Base-by-base conservation (phyloP, 1,140 invertebrate species). In the Philopotamus ludificatus region DNA sequence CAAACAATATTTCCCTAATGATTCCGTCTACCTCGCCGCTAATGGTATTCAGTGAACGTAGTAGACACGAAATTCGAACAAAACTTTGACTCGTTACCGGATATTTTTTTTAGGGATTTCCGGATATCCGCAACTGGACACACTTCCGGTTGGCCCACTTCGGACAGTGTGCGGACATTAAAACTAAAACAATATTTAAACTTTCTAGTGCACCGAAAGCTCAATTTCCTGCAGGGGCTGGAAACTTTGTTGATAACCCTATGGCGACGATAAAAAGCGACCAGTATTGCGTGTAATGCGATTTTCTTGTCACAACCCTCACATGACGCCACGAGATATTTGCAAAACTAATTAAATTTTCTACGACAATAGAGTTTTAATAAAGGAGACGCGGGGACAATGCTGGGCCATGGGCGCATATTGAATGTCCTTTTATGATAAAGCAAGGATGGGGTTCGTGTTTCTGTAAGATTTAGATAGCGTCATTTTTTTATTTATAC, bases 1-100 rank as follows among this genome's bases (percentile, higher is more conserved):
- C 61, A 63, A 63, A 63, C 50, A 54, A 54, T 63, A 63, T 53
- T 63, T 54, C 61, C 50, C 61, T 63, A 63, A 63, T 63, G 61
- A 63, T 63, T 63, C 61, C 50, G 55, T 63, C 49, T 62, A 62
- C 49, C 51, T 62, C 51, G 16, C 21, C 54, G 9, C 28, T 57
- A 57, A 57, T 57, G 54, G 34, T 57, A 57, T 57, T 57, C 54
- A 57, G 54, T 42, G 23, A 57, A 57, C 54, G 54, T 57, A 28
- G 54, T 39, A 57, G 54, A 57, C 54, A 57, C 39, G 54, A 57
- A 57, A 57, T 57, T 57, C 54, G 54, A 39, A 39, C 39, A n/a
- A 57, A 57, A 57, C 54, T 57, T 57, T 25, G 54, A n/a, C 54
- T 57, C 54, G 54, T 57, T 57, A 57, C 54, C 54, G 54, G n/a